Base-by-base conservation (phyloP, 2,113 vertebrate genomes). In the Cinclus cinclus region DNA sequence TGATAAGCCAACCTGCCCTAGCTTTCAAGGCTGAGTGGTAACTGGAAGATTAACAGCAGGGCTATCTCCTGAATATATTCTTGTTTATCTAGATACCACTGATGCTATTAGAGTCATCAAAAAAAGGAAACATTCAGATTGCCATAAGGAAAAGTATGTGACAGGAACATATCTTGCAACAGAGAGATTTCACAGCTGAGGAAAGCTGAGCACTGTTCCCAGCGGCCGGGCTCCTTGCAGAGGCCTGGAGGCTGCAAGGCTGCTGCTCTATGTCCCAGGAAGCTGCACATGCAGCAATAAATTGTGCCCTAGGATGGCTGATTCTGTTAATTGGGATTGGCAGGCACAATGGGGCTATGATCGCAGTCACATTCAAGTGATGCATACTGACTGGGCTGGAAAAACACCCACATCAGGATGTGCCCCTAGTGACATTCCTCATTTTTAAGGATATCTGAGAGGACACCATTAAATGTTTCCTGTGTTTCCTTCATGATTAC, bases 241-340 rank as follows among this genome's bases (percentile, higher is more conserved):
- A 55, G 89, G 67, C 80, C 70, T 94, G 49, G 56, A 44, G 53
- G 56, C 87, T 73, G 20, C 71, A 58, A 49, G 67, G n/a, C 68
- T 91, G 22, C 76, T 76, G 71, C 60, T 95, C 83, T 49, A 2
- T 69, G n/a, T 91, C 91, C 87, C 59, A 64, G 83, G 18, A 39
- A 94, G 67, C 79, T 96, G 95, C 87, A 92, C 55, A 94, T 59
- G 68, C 93, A 95, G 82, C 85, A 89, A 19, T 23, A 76, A 95
- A 89, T 91, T 80, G 92, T 5, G 65, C 50, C 64, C 39, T 68
- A 91, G 92, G 95, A 83, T 28, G 47, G 50, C 46, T 89, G 79
- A 74, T 91, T 46, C 42, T 92, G 44, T 52, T 95, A 60, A 65
- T 58, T 96, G 13, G 87, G 74, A 92, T 68, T 95, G 71, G 69